Percentiles rank a stretch among this genome's conserved stretches.
Evolutionary conservation across 2,113 vertebrate species (phyloP).

Genomic region (Astatoreochromis straeleni): DNA sequence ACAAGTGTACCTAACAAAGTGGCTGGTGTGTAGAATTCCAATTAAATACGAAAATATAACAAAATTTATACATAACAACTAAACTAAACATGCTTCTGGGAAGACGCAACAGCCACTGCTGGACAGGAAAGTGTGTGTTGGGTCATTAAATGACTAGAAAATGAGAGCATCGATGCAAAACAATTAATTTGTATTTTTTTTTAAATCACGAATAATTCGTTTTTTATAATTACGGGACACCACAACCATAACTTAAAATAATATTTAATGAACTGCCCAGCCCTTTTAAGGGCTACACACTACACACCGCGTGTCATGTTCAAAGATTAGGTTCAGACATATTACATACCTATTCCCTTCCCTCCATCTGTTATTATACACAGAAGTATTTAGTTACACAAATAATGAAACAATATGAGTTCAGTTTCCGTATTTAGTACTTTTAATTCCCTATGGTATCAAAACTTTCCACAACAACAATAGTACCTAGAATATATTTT

Average conservation of each 20-base stretch:
- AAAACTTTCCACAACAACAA: neutral
- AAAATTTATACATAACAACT: neutral
- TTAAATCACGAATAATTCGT: accelerated
- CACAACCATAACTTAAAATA: neutral
- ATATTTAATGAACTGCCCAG: neutral
- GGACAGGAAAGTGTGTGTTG: accelerated
- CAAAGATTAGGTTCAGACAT: accelerated
- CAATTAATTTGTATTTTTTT: accelerated
- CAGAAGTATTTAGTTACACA: neutral
- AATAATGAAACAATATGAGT: accelerated
- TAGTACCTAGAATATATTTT: neutral
- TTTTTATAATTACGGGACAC: neutral
- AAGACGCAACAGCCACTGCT: neutral
- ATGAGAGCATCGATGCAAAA: neutral
- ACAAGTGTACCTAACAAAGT: neutral
- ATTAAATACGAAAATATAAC: accelerated
- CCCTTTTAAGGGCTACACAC: neutral
- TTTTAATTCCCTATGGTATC: neutral
- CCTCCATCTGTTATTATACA: neutral
- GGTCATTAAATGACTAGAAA: neutral
- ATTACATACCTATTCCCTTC: neutral
- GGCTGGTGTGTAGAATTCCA: accelerated
- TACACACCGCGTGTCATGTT: neutral
- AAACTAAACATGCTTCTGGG: neutral
- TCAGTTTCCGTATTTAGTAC: neutral